Conservation (phyloP, 2,797 vertebrate genomes). For the Mycteria americana region DNA sequence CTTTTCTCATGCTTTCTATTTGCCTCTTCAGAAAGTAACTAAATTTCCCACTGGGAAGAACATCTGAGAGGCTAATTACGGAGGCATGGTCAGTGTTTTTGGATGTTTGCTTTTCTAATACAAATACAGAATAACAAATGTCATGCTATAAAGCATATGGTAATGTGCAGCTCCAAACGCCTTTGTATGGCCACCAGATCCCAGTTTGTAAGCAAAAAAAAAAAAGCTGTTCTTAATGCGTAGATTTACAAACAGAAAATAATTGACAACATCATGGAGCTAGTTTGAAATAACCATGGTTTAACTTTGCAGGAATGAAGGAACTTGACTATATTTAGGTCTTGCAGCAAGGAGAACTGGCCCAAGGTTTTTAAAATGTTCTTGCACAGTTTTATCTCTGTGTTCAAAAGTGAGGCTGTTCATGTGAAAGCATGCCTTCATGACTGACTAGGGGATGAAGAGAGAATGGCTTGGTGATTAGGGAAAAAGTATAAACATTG, state of each 20-base stretch:
- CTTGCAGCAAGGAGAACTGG: neutral
- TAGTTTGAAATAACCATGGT: neutral
- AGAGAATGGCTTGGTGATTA: neutral
- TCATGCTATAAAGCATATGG: neutral
- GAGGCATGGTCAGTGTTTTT: neutral
- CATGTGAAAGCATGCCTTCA: neutral
- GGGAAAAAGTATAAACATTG: neutral
- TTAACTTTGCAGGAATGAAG: neutral
- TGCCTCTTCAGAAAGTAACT: neutral
- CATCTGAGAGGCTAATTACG: neutral
- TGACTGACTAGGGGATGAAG: neutral
- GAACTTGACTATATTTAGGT: neutral
- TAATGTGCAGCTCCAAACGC: neutral
- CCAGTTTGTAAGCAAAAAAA: neutral
- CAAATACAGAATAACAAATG: neutral
- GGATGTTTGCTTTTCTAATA: constrained; percentile 21
- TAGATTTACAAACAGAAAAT: neutral
- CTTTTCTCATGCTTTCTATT: neutral
- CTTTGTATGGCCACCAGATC: neutral
- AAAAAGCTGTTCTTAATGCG: neutral
- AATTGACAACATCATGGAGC: neutral
- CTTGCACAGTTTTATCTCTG: neutral
- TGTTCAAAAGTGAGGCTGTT: neutral
- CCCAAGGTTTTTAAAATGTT: neutral
- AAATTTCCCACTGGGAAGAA: neutral